These are phyloP conservation scores for Macrophya annulata DNA, from an alignment of 2,888 invertebrate species.

Conservation along the genomic window DNA sequence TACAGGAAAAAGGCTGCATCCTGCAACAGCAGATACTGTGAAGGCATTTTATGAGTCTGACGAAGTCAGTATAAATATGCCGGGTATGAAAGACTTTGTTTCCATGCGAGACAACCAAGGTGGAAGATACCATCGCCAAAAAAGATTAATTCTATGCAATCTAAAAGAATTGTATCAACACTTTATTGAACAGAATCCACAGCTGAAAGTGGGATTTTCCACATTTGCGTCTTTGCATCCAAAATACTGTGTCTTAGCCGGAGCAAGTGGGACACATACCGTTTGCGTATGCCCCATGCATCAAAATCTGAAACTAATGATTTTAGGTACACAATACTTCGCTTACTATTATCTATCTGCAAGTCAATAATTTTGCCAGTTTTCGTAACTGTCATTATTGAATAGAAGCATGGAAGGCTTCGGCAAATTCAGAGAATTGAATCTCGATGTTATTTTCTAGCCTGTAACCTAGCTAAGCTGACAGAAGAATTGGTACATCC, in stretches of 20 bases:
- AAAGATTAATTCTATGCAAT: constrained; percentile 37
- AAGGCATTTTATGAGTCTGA: constrained; percentile 57
- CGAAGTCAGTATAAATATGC: constrained; percentile 59
- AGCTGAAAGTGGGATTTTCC: constrained; percentile 33
- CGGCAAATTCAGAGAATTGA: neutral
- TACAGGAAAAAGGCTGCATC: constrained; percentile 54
- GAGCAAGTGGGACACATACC: no score
- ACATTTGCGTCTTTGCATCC: constrained; percentile 37
- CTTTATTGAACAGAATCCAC: constrained; percentile 54
- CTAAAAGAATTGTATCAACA: constrained; percentile 55
- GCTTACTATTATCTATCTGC: neutral
- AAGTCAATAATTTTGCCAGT: constrained; percentile 4
- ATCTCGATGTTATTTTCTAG: constrained; percentile 19
- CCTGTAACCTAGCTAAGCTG: neutral
- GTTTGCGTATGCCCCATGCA: no score
- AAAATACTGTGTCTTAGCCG: no score
- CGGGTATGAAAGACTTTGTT: constrained; percentile 62
- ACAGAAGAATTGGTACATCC: constrained; percentile 21
- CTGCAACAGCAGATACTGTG: constrained; percentile 56
- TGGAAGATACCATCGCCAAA: constrained; percentile 56
- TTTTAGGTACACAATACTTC: constrained; percentile 14
- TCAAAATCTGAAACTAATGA: no score
- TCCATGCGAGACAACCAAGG: constrained; percentile 57
- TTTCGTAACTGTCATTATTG: neutral
- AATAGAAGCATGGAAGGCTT: constrained; percentile 8